Base-by-base conservation (phyloP, 2,113 vertebrate species). In the Oreocharis arfaki region DNA sequence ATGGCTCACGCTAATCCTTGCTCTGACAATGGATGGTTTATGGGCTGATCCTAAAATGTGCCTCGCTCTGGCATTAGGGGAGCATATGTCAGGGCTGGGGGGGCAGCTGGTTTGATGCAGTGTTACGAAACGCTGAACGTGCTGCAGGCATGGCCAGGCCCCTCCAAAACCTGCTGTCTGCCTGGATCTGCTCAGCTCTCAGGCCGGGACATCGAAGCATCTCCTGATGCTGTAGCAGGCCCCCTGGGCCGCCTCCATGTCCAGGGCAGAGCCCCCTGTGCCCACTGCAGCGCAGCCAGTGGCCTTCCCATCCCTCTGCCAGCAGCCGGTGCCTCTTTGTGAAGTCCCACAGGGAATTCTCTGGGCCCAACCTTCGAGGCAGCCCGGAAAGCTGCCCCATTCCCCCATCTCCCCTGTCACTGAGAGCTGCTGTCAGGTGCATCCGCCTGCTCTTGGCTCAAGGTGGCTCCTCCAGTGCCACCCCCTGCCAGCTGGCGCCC, bases 401-500 rank as follows among this genome's bases (percentile, higher is more conserved):
- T 20, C 21, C 57, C 64, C 46, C 4, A 8, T 13, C 46, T 56
- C 32, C 30, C 47, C 55, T 17, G 71, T 56, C 71, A 35, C 63
- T 41, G 32, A 39, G 81, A 63, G 95, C 89, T 21, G 85, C 49
- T 35, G 76, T 37, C 82, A 50, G 90, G 94, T 67, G 93, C 82
- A 4, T 52, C 90, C 9, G 6, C 44, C 67, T 1, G 56, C 85
- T 69, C 84, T 88, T 79, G 94, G 92, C 96, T 70, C 46, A 14
- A 35, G 89, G 94, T 49, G 46, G 81, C 84, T 60, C 49, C 35
- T 39, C n/a, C 76, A 3, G 88, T 9, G 32, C 88, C 56, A 67
- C 20, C 67, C 57, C 17, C 23, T 64, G 93, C 95, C 93, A 94
- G 89, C 91, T 96, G 96, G 96, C 95, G 7, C 84, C 92, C 6